Percentiles rank a stretch among this genome's conserved stretches.
These are phyloP conservation scores for Brachypodius melanocephalos DNA, from an alignment of 2,113 vertebrate species.

Conservation along the genomic window DNA sequence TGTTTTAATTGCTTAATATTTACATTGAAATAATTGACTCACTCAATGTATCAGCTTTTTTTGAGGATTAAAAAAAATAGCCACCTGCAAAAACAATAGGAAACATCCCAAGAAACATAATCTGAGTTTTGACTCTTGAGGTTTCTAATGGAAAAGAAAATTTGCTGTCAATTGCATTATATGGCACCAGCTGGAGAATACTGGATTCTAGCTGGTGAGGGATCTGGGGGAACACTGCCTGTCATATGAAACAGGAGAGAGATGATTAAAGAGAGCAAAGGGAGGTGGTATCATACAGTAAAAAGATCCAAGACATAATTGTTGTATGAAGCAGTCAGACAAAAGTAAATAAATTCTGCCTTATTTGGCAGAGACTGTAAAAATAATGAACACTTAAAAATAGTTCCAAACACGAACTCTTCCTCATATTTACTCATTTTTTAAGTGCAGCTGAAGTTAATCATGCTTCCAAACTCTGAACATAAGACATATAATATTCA, in stretches of 20 bases:
- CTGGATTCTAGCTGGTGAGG: neutral
- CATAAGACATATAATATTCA: neutral
- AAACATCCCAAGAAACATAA: neutral
- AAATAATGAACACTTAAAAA: neutral
- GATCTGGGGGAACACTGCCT: neutral
- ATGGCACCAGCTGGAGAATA: neutral
- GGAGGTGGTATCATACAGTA: accelerated
- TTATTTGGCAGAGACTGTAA: neutral
- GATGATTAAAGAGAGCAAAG: neutral
- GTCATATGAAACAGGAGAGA: neutral
- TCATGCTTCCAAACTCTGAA: neutral
- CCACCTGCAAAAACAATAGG: neutral
- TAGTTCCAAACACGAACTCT: neutral
- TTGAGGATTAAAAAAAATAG: neutral
- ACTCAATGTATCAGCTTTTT: neutral
- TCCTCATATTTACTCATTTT: neutral
- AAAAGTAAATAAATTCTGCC: neutral
- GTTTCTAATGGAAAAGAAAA: neutral
- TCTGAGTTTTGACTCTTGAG: neutral
- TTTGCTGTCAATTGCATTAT: neutral
- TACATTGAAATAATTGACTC: neutral
- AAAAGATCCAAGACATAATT: neutral
- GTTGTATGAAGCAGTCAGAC: neutral
- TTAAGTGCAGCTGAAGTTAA: neutral
- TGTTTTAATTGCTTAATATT: neutral